These are phyloP conservation scores for Synanceia verrucosa DNA, from an alignment of 2,797 vertebrate genomes.

Conservation along the genomic window DNA sequence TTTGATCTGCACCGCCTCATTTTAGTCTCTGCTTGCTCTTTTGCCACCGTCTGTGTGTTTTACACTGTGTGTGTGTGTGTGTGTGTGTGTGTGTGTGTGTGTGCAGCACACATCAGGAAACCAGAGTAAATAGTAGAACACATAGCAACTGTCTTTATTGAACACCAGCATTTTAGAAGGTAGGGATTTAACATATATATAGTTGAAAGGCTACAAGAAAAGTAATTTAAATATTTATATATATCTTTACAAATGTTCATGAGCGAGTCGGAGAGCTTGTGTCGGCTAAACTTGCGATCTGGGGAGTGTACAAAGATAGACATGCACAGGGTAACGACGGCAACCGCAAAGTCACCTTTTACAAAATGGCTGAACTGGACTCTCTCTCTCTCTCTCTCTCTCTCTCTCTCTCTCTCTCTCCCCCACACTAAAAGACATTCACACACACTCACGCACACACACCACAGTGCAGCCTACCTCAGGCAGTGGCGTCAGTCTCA, in stretches of 20 bases:
- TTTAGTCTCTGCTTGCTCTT: slow-evolving; percentile 44
- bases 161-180: slow-evolving; percentile 83
- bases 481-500: slow-evolving; percentile 37
- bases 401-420: slow-evolving; percentile 2
- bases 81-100: slow-evolving; percentile 7
- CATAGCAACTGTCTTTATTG: slow-evolving; percentile 87
- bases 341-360: slow-evolving; percentile 75
- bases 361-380: slow-evolving; percentile 83
- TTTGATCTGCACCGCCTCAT: slow-evolving; percentile 47
- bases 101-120: slow-evolving; percentile 26
- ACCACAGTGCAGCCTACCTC: slow-evolving; percentile 30
- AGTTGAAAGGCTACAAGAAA: slow-evolving; percentile 86
- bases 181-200: slow-evolving; percentile 86
- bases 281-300: slow-evolving; percentile 66
- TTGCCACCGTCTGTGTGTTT: slow-evolving; percentile 20
- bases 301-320: slow-evolving; percentile 84
- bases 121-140: slow-evolving; percentile 80
- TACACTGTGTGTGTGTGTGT: slow-evolving; percentile 14
- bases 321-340: slow-evolving; percentile 83
- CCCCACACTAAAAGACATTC: background rate
- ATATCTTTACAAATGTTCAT: slow-evolving; percentile 88
- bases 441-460: slow-evolving; percentile 19
- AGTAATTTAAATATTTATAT: slow-evolving; percentile 89
- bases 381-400: slow-evolving; percentile 2
- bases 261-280: slow-evolving; percentile 71